Base-by-base conservation (phyloP, 2,888 invertebrate genomes). In the Lasioglossum villosulum region DNA sequence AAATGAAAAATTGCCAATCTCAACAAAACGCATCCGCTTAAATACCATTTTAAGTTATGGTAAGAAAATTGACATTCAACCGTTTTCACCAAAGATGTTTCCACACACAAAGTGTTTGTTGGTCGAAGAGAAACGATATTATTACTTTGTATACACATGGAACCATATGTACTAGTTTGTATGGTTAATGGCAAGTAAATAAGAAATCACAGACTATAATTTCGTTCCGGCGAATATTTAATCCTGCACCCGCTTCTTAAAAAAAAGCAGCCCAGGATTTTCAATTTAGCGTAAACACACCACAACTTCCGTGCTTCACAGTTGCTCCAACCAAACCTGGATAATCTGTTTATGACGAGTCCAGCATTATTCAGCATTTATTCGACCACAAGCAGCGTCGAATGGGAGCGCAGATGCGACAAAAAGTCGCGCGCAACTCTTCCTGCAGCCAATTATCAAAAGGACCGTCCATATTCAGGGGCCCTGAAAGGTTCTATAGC, bases 391-490 rank as follows among this genome's bases (percentile, higher is more conserved):
- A 34, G 37, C 34, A 19, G 66, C 34, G 19, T 10, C 0, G 10
- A 37, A 73, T 56, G 30, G 70, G 27, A 75, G 68, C 42, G 73
- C 30, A 78, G 66, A 48, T 52, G 37, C 48, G 70, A 30, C 39
- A 56, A 34, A 56, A 76, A 63, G n/a, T 12, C 37, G 68, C 12
- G 23, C 23, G 10, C 12, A 4, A 23, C 1, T 12, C 52, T 70
- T 73, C 78, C 74, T 48, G 82, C 19, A 6, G 77, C 14, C 77
- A 68, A 85, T 85, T 85, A 74, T 45, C 23, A n/a, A 23, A 23
- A 12, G 66, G 66, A 79, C 71, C 48, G 59, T n/a, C 19, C 42
- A 45, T 68, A 78, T 71, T 73, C 78, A 19, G 10, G 59, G 30
- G 4, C 39, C 48, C 34, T n/a, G 66, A 37, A 70, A 56, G 71